These are phyloP conservation scores for Mionectes olivaceus DNA, from an alignment of 2,797 vertebrate species.

Conservation along the genomic window DNA sequence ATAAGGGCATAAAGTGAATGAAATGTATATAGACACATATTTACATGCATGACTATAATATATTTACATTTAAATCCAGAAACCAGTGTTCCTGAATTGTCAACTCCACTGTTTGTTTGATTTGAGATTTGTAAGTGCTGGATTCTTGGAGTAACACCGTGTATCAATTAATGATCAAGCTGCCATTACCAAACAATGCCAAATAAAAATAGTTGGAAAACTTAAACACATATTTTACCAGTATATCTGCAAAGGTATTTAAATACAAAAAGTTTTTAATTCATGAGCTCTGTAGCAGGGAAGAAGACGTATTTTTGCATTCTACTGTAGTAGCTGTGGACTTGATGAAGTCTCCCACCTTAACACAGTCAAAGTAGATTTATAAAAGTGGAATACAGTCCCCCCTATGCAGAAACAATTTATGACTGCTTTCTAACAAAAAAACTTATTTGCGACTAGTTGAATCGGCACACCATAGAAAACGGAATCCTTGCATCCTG, in stretches of 20 bases:
- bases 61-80: not conserved
- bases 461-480: not conserved
- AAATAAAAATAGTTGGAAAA: not conserved
- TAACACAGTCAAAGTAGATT: not conserved
- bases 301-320: not conserved
- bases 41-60: not conserved
- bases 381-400: slow-evolving; percentile 1
- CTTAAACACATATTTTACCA: not conserved
- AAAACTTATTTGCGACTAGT: not conserved
- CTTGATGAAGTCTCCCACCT: slow-evolving; percentile 7
- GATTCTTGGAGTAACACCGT: not conserved
- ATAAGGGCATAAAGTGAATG: not conserved
- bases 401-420: not conserved
- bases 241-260: not conserved
- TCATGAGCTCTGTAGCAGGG: not conserved
- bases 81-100: not conserved
- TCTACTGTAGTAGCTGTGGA: not conserved
- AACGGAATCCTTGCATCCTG: not conserved
- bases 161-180: not conserved
- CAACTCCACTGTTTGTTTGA: not conserved
- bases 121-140: not conserved
- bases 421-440: not conserved
- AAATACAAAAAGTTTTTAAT: not conserved
- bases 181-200: not conserved
- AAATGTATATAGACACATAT: not conserved